Evolutionary conservation across 2,113 vertebrate genomes (phyloP), one percentile per base, ranked within the genome.

Genomic region (Bambusicola thoracicus): DNA sequence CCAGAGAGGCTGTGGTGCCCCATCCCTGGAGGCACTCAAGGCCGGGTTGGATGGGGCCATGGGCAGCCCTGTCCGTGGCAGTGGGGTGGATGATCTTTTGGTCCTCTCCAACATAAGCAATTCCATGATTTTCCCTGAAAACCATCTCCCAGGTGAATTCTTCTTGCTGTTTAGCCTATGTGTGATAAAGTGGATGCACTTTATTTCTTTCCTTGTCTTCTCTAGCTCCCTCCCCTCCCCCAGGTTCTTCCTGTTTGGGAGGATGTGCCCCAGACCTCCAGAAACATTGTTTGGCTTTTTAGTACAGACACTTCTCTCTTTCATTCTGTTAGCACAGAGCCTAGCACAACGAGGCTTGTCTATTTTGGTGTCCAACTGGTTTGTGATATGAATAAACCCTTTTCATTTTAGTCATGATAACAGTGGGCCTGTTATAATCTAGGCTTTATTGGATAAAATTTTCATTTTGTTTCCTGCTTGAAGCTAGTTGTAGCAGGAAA

Each of bases 401-500:
- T 92, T 90, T 75, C 25, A 55, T 75, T 90, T 81, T 58, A 51
- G 44, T 77, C 34, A 22, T 78, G n/a, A 75, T 81, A 86, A 13
- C 38, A 70, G 49, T 7, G 5, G 41, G 29, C 34, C 59, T 87
- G 36, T 40, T 89, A 70, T 67, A 90, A 77, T 25, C 46, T 53
- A 75, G 56, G 62, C 73, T 94, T 87, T 74, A 59, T 81, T 86
- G 72, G 29, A 63, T 81, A 51, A 78, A 34, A 90, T 75, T 92
- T 82, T 85, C 85, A 90, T 90, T 88, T 92, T 82, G 27, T 48
- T 88, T 93, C 59, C 17, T 6, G 55, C 80, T 83, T 75, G 85
- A 77, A 78, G 61, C 65, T 85, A n/a, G 13, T n/a, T 73, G 19
- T 83, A 81, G 61, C 32, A 81, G 55, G 75, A 48, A 53, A 18